These are phyloP conservation scores for Vulpes ferrilata DNA, from an alignment of 2,113 vertebrate species.

Conservation along the genomic window DNA sequence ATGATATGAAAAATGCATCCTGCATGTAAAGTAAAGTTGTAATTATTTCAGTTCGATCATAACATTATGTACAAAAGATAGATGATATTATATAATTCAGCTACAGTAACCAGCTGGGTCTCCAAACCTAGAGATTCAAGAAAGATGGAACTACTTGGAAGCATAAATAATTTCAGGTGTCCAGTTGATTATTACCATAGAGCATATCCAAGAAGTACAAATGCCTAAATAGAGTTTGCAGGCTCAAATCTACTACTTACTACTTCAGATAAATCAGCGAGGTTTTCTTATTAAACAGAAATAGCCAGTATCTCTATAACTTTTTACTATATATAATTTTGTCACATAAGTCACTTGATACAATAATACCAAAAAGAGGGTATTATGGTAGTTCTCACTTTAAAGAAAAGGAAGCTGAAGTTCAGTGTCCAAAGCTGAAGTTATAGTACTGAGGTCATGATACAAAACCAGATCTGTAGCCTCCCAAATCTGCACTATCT, in stretches of 20 bases:
- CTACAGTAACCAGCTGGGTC: not conserved
- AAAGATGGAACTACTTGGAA: not conserved
- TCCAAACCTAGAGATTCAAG: not conserved
- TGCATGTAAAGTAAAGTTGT: constrained; percentile 23
- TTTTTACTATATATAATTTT: not conserved
- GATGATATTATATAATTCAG: constrained; percentile 32
- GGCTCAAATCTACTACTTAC: not conserved
- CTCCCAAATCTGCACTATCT: not conserved
- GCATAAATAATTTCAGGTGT: not conserved
- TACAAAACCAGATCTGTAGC: not conserved
- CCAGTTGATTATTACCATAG: not conserved
- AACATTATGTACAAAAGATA: constrained; percentile 46
- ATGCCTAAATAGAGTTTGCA: not conserved
- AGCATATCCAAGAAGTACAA: not conserved
- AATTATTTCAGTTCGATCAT: constrained; percentile 57
- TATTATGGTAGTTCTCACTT: not conserved
- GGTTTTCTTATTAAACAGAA: not conserved
- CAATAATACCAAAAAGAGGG: not conserved
- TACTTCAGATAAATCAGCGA: not conserved
- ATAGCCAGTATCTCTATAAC: not conserved
- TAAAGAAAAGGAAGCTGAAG: not conserved
- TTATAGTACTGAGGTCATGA: not conserved
- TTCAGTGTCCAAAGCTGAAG: not conserved
- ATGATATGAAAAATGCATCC: constrained; percentile 62
- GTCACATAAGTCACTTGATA: not conserved